Evolutionary conservation across 2,888 invertebrate species (phyloP), one percentile per base, ranked within the genome.

Genomic region (Melanostoma scalare): DNA sequence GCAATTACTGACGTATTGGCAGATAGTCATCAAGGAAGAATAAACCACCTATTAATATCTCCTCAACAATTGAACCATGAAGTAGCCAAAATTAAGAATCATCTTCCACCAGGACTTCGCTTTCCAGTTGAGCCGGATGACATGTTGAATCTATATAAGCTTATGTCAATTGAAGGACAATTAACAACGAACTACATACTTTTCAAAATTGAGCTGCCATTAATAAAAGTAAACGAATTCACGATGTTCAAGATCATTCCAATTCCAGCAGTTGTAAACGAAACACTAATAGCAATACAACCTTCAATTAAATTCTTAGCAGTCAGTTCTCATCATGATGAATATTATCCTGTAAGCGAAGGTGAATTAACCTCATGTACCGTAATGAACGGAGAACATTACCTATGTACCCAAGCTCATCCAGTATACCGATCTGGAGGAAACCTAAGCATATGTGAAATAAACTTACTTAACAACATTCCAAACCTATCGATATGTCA

Each of bases 251-350:
- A 48, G 36, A 4, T 48, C 1, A 36, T 50, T 48, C 63, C 50
- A 2, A 46, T 63, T n/a, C 63, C 63, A 5, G 63, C 63, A 46
- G 44, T n/a, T 35, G 20, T 4, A 4, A 20, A 50, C 33, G 48
- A 58, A 9, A 30, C 20, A 0, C 10, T 40, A 4, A 40, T 58
- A 10, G 10, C 42, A 4, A 40, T 38, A 38, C 20, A 58, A 42
- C 3, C 38, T 1, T 40, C 58, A 40, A 33, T 20, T 8, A 6
- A 4, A 3, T 30, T n/a, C 31, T 10, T 58, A 3, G 40, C 58
- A 10, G 31, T 58, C 8, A 58, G 40, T 20, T 30, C 58, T 58
- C 58, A 58, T 40, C 58, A 58, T 4, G 40, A 58, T 9, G 10
- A 58, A 40, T 38, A 58, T 4, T 38, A 36, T 2, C 38, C 58